Conservation (phyloP, 1,140 invertebrate species). For the Lamellibrachia luymesi region DNA sequence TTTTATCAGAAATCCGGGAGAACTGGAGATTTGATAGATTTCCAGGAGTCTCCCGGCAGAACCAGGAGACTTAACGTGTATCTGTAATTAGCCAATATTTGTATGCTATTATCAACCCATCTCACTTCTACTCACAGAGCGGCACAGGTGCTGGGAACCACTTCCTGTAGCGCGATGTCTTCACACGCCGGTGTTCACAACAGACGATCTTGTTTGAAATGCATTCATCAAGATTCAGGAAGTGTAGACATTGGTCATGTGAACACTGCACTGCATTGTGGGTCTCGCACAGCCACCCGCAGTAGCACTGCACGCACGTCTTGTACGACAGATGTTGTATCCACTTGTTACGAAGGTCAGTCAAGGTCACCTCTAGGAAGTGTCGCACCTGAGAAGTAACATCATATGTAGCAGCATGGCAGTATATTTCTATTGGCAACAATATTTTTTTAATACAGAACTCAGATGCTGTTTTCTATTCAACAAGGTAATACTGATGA, state of each 20-base stretch:
- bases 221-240: conserved; percentile 58
- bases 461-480: too few species aligned
- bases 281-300: conserved; percentile 48
- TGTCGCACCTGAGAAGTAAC: conserved; percentile 50
- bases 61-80: too few species aligned
- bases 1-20: too few species aligned
- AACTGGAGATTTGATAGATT: too few species aligned
- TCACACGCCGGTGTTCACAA: conserved; percentile 56
- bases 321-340: conserved; percentile 55
- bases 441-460: too few species aligned
- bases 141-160: conserved; percentile 52
- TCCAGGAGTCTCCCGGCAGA: too few species aligned
- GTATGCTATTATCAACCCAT: too few species aligned
- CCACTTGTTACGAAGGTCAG: conserved; percentile 53
- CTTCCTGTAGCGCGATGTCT: conserved; percentile 52
- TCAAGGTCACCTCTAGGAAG: conserved; percentile 55
- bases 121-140: conserved; percentile 20
- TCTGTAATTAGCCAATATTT: too few species aligned
- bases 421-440: neutral
- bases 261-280: conserved; percentile 48
- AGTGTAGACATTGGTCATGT: conserved; percentile 54
- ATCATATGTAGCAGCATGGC: neutral
- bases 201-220: conserved; percentile 57
- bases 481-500: too few species aligned
- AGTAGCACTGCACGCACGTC: conserved; percentile 53